Percentiles rank a stretch among this genome's conserved stretches.
Evolutionary conservation across 2,888 invertebrate species (phyloP).

Genomic region (Mesodorylaimus sp.): DNA sequence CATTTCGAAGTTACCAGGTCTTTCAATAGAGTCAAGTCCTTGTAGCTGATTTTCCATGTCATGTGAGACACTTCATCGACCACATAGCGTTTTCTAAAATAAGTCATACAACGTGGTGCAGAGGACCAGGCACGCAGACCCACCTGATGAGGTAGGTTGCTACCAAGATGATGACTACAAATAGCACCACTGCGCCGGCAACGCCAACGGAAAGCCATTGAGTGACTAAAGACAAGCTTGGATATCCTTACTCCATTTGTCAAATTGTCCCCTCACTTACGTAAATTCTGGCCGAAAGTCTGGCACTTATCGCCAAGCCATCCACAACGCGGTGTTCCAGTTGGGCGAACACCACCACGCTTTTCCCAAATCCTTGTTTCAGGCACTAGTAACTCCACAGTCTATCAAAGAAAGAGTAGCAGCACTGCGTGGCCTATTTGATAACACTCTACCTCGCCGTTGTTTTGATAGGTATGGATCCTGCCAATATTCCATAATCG

Average conservation of each 20-base stretch:
- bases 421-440: no score
- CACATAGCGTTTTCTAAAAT: neutral
- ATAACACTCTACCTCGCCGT: constrained; percentile 1
- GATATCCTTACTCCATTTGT: no score
- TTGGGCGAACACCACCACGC: constrained; percentile 2
- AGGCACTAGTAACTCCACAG: constrained; percentile 4
- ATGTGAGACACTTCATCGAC: constrained; percentile 9
- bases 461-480: neutral
- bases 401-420: no score
- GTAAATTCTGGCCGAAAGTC: neutral
- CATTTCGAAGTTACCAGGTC: no score
- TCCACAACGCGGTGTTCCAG: constrained; percentile 5
- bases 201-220: neutral
- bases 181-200: neutral
- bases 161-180: neutral
- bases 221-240: no score
- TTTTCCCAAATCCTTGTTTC: constrained; percentile 5
- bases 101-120: no score
- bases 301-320: constrained; percentile 7
- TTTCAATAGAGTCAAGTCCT: neutral
- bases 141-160: neutral
- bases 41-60: constrained; percentile 6
- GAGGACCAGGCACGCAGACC: no score
- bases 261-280: neutral
- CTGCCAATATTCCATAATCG: neutral